phyloP scores from a whole-genome alignment of 2,797 vertebrate species.

The Pseudochromis fuscus region DNA sequence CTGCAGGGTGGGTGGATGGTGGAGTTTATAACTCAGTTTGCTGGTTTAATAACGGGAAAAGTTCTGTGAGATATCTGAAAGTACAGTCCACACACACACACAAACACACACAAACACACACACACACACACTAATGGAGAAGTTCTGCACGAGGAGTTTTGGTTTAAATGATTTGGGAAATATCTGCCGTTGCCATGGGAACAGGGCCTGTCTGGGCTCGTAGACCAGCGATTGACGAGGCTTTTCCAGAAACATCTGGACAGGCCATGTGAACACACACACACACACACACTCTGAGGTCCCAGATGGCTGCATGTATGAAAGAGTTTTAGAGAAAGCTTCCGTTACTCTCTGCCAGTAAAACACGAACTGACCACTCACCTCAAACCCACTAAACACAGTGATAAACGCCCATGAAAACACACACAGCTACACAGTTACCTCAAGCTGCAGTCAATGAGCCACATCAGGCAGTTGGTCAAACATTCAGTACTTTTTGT shows the following conservation, averaged over 20 bases:
- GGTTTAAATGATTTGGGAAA: slow-evolving; percentile 45
- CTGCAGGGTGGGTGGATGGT: too few relatives aligned
- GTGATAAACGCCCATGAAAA: neutral
- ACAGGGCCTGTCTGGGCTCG: slow-evolving; percentile 49
- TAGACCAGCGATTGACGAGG: slow-evolving; percentile 34
- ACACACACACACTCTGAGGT: slow-evolving; percentile 12
- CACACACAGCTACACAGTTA: neutral
- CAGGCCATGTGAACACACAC: slow-evolving; percentile 9
- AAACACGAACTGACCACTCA: slow-evolving; percentile 7
- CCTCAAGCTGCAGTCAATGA: neutral
- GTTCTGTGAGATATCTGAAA: neutral
- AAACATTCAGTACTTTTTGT: neutral
- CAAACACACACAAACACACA: too few relatives aligned
- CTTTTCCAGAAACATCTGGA: slow-evolving; percentile 78
- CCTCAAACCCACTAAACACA: too few relatives aligned
- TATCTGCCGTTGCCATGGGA: slow-evolving; percentile 66
- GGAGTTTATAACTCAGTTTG: slow-evolving; percentile 22
- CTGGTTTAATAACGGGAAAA: slow-evolving; percentile 16
- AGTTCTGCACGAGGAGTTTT: neutral
- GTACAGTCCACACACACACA: slow-evolving; percentile 16
- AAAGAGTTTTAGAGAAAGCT: slow-evolving; percentile 34
- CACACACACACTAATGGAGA: slow-evolving; percentile 18
- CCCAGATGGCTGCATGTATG: slow-evolving; percentile 1
- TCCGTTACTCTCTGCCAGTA: slow-evolving; percentile 13
- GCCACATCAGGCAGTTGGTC: neutral